Evolutionary conservation across 1,140 invertebrate species (phyloP), one percentile per base, ranked within the genome.

Genomic region (Venturia canescens): DNA sequence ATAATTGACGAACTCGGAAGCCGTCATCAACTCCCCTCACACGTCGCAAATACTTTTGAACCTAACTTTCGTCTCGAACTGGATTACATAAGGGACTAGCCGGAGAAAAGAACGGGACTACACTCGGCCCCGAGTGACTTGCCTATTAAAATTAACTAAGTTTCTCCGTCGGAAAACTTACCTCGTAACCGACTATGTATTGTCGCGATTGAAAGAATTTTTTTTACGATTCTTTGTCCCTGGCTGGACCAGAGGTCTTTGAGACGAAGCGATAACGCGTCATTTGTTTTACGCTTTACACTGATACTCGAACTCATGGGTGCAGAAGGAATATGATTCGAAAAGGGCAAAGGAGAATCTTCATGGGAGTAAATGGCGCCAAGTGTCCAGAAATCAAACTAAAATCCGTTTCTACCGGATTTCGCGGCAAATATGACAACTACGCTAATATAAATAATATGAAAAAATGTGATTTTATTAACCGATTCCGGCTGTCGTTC

Each of bases 1-100:
- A 85, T 88, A 87, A 88, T 88, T 86, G 85, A 88, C 85, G 84
- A 83, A 88, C 86, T 87, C 84, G 83, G 31, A 21, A 44, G 16
- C 82, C 67, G 48, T 76, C 63, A 60, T 60, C 38, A 44, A 60
- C 69, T 81, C 15, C 5, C 15, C 18, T 63, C 67, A 7, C 67
- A 60, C 60, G 29, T 80, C 31, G 57, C 67, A 38, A 34, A 34
- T 67, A 34, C 34, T 82, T 26, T 48, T 69, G 38, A 80, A 66
- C 60, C 18, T 66, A 50, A 70, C 80, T 38, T 69, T 23, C 72
- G 18, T 81, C 44, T 34, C 38, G 50, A 70, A 63, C 34, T n/a
- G 48, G 76, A 31, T 78, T 21, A 57, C 44, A 1, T 23, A 21
- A 48, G 63, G 23, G 16, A 26, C 48, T n/a, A n/a, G n/a, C 13